Evolutionary conservation across 2,797 vertebrate species (phyloP).

Genomic region (Remorina albescens): DNA sequence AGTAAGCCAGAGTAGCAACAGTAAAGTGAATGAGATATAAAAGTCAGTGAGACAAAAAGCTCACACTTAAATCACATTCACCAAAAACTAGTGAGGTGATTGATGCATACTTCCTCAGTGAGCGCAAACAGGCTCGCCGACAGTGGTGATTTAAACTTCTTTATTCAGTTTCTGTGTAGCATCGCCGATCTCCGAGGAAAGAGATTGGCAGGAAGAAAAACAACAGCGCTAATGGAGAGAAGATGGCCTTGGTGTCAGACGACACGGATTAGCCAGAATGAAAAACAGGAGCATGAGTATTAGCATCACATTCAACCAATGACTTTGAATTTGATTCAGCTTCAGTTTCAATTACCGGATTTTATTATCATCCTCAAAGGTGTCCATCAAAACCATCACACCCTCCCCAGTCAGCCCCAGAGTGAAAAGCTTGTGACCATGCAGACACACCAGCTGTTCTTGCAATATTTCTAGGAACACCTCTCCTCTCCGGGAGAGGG

Average conservation of each 20-base stretch:
- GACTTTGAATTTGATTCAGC: constrained; percentile 76
- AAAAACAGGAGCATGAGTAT: constrained; percentile 78
- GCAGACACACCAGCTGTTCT: constrained; percentile 49
- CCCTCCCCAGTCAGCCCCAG: constrained; percentile 28
- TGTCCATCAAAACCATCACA: constrained; percentile 64
- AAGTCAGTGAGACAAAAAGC: constrained; percentile 70
- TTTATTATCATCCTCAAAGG: constrained; percentile 67
- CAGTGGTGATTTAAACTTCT: constrained; percentile 68
- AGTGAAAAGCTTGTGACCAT: constrained; percentile 21
- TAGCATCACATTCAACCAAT: constrained; percentile 70
- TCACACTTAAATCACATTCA: constrained; percentile 69
- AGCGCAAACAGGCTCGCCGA: constrained; percentile 49
- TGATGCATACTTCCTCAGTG: constrained; percentile 59
- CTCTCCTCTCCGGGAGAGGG: constrained; percentile 56
- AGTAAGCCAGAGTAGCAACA: constrained; percentile 50
- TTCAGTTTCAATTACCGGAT: constrained; percentile 69
- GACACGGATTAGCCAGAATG: constrained; percentile 77
- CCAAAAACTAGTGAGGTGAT: constrained; percentile 61
- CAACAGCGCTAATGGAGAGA: constrained; percentile 73
- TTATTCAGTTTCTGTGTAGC: constrained; percentile 62
- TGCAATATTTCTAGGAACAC: constrained; percentile 57
- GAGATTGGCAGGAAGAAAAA: constrained; percentile 80
- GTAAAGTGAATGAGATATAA: constrained; percentile 63
- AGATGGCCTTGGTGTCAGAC: constrained; percentile 74
- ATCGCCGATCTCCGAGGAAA: constrained; percentile 56